Evolutionary conservation across 2,113 vertebrate species (phyloP).

Genomic region (Pao palembangensis): DNA sequence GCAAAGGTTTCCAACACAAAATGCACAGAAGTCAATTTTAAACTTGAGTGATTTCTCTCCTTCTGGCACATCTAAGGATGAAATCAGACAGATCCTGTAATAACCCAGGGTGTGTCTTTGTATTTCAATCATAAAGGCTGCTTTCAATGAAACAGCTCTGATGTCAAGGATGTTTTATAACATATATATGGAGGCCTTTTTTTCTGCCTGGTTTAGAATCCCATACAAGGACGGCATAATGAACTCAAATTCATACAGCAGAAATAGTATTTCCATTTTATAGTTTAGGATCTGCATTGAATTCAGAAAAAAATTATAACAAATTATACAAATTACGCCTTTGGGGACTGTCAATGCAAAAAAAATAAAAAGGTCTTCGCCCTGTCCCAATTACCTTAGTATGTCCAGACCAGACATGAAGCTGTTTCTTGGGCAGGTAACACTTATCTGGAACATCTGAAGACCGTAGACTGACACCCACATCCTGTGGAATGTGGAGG

Average conservation of each 20-base stretch:
- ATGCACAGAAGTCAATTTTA: slow-evolving; percentile 49
- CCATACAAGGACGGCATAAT: slow-evolving; percentile 8
- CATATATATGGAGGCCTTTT: too few species aligned
- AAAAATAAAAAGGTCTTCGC: background rate
- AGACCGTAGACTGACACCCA: slow-evolving; percentile 92
- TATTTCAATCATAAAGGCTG: slow-evolving; percentile 29
- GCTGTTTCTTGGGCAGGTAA: slow-evolving; percentile 97
- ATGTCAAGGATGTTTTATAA: too few species aligned
- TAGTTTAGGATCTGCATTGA: background rate
- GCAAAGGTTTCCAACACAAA: slow-evolving; percentile 31
- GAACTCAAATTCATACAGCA: too few species aligned
- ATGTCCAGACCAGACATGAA: slow-evolving; percentile 97
- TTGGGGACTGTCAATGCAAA: too few species aligned
- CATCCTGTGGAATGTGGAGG: slow-evolving; percentile 94
- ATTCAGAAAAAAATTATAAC: too few species aligned
- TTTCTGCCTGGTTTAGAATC: background rate
- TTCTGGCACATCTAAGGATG: slow-evolving; percentile 24
- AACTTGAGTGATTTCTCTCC: slow-evolving; percentile 38
- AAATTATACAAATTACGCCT: too few species aligned
- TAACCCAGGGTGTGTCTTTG: slow-evolving; percentile 27
- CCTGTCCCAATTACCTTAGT: slow-evolving; percentile 82
- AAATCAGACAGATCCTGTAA: slow-evolving; percentile 35
- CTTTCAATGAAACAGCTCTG: slow-evolving; percentile 20
- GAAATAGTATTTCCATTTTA: background rate
- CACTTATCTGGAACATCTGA: slow-evolving; percentile 90